Evolutionary conservation across 2,888 invertebrate genomes (phyloP).

Genomic region (Dryomyza anilis): DNA sequence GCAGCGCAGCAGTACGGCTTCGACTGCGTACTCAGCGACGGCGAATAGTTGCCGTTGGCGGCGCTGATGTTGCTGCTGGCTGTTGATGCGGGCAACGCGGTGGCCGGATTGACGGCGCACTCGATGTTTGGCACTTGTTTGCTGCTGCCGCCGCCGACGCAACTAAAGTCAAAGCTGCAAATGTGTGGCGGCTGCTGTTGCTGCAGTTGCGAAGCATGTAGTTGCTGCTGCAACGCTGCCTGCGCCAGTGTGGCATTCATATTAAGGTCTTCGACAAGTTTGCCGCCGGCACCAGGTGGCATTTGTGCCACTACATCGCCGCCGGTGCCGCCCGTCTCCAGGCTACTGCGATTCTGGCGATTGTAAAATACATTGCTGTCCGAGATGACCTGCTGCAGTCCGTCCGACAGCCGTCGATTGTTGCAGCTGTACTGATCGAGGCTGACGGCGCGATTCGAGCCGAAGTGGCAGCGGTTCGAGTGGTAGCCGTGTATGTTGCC

Average conservation of each 20-base stretch:
- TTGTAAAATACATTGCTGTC: slow-evolving; percentile 62
- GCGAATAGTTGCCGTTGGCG: slow-evolving; percentile 52
- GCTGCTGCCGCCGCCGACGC: slow-evolving; percentile 18
- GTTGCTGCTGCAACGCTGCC: slow-evolving; percentile 21
- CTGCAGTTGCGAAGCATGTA: slow-evolving; percentile 4
- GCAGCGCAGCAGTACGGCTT: slow-evolving; percentile 38
- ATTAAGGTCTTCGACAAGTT: slow-evolving; percentile 43
- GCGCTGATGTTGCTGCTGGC: slow-evolving; percentile 28
- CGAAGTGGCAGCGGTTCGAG: slow-evolving; percentile 58
- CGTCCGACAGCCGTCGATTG: slow-evolving; percentile 60
- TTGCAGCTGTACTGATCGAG: slow-evolving; percentile 61
- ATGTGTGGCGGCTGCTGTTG: slow-evolving; percentile 23
- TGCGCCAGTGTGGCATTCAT: slow-evolving; percentile 41
- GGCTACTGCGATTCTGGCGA: slow-evolving; percentile 52
- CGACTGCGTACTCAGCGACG: slow-evolving; percentile 36
- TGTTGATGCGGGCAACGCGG: neutral
- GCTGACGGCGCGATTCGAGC: slow-evolving; percentile 61
- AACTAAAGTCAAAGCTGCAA: slow-evolving; percentile 22
- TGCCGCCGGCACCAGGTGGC: slow-evolving; percentile 31
- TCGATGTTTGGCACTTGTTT: slow-evolving; percentile 22
- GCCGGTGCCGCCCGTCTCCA: slow-evolving; percentile 42
- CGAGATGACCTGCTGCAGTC: slow-evolving; percentile 60
- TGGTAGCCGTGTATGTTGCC: slow-evolving; percentile 61
- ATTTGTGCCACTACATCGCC: slow-evolving; percentile 40
- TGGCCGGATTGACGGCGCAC: slow-evolving; percentile 8